phyloP scores from a whole-genome alignment of 2,888 invertebrate species.

The Nephrotoma flavescens region DNA sequence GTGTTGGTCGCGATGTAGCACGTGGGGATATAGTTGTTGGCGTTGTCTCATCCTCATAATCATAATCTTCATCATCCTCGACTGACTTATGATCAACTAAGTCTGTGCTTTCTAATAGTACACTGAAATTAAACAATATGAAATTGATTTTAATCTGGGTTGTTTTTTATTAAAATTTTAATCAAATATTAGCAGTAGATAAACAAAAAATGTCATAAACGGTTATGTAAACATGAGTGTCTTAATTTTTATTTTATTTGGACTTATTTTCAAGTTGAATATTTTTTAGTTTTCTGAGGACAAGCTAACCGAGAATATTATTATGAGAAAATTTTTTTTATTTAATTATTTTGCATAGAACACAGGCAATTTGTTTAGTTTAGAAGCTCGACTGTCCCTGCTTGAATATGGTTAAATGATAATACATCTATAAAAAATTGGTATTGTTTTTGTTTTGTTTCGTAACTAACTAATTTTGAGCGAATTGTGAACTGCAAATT shows the following conservation, averaged over 20 bases:
- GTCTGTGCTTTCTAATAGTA: neutral
- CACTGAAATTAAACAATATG: slow-evolving; percentile 12
- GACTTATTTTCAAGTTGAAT: too few relatives aligned
- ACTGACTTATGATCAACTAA: slow-evolving; percentile 7
- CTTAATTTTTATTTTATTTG: neutral
- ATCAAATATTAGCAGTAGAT: neutral
- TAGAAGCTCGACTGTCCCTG: too few relatives aligned
- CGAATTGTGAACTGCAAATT: too few relatives aligned
- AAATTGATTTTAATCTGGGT: neutral
- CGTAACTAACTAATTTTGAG: too few relatives aligned
- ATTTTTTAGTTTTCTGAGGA: neutral
- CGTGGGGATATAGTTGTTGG: neutral
- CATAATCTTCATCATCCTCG: slow-evolving; percentile 10
- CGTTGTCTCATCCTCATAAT: slow-evolving; percentile 7
- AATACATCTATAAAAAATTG: too few relatives aligned
- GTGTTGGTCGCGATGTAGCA: neutral
- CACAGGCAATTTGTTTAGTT: neutral
- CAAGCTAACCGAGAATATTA: neutral
- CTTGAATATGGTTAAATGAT: too few relatives aligned
- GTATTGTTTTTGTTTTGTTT: too few relatives aligned
- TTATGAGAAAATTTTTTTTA: neutral
- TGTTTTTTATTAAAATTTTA: neutral
- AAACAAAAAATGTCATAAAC: too few relatives aligned
- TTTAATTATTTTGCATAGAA: neutral
- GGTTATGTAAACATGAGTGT: neutral